Conservation (phyloP, 2,888 invertebrate species). For the Incurvaria masculella region DNA sequence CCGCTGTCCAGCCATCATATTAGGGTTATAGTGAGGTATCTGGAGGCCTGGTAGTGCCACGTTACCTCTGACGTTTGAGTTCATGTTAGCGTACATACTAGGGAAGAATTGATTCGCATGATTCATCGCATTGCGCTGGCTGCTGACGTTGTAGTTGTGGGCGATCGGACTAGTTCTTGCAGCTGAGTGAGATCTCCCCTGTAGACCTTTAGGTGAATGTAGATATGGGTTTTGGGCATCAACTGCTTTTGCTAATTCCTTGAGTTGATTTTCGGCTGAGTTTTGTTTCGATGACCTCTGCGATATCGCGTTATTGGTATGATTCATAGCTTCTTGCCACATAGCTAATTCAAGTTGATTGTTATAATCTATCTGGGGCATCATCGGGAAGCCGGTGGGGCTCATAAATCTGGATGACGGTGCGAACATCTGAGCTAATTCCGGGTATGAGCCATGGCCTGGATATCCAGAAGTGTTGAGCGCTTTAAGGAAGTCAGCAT, state of each 20-base stretch:
- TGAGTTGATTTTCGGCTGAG: conserved; percentile 30
- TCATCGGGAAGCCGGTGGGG: conserved; percentile 38
- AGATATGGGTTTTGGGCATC: conserved; percentile 46
- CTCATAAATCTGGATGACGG: conserved; percentile 41
- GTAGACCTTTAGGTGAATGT: conserved; percentile 42
- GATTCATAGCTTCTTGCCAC: conserved; percentile 68
- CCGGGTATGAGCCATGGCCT: conserved; percentile 43
- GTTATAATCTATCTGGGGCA: conserved; percentile 49
- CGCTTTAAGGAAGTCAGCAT: conserved; percentile 58
- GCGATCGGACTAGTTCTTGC: conserved; percentile 51
- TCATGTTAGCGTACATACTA: conserved; percentile 41
- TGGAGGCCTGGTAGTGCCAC: conserved; percentile 38
- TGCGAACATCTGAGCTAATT: conserved; percentile 50
- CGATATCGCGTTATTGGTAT: conserved; percentile 30
- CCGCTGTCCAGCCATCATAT: conserved; percentile 35
- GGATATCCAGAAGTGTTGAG: conserved; percentile 47
- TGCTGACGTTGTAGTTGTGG: conserved; percentile 35
- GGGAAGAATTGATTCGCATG: conserved; percentile 33
- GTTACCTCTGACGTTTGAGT: conserved; percentile 31
- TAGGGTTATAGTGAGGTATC: conserved; percentile 44
- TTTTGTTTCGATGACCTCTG: conserved; percentile 32
- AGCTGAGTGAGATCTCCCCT: conserved; percentile 38
- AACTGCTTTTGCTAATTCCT: conserved; percentile 33
- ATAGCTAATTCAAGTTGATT: conserved; percentile 59
- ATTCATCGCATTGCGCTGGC: conserved; percentile 30